Conservation (phyloP, 2,797 vertebrate species). For the Chanos chanos region DNA sequence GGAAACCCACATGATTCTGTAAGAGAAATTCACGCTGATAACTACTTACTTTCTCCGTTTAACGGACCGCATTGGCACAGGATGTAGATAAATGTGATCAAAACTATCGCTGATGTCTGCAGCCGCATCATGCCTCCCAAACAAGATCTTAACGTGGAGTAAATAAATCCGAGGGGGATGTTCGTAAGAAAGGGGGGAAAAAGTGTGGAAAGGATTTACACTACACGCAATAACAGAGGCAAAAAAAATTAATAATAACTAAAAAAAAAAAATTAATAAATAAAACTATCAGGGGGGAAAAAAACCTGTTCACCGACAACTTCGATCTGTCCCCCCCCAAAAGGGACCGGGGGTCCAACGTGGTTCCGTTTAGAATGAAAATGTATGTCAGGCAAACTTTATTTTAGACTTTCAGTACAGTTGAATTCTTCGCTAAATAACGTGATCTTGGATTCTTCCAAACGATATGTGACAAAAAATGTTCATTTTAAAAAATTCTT, state of each 20-base stretch:
- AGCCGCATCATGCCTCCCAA: slow-evolving; percentile 66
- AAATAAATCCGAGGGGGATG: slow-evolving; percentile 35
- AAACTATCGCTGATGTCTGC: slow-evolving; percentile 63
- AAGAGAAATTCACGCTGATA: too few relatives aligned
- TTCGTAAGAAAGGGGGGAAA: too few relatives aligned
- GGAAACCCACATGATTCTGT: too few relatives aligned
- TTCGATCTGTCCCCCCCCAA: slow-evolving; percentile 45
- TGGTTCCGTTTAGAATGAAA: slow-evolving; percentile 45
- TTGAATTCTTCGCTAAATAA: slow-evolving; percentile 59
- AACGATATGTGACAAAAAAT: slow-evolving; percentile 58
- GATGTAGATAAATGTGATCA: slow-evolving; percentile 68
- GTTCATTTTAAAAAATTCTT: slow-evolving; percentile 67
- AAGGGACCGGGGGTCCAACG: slow-evolving; percentile 49
- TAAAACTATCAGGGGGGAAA: not conserved
- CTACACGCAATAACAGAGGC: too few relatives aligned
- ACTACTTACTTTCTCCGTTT: slow-evolving; percentile 78
- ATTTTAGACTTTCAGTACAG: slow-evolving; percentile 26
- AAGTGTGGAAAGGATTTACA: too few relatives aligned
- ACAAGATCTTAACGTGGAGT: slow-evolving; percentile 25
- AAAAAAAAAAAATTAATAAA: not conserved
- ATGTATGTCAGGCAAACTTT: slow-evolving; percentile 46
- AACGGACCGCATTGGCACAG: slow-evolving; percentile 69
- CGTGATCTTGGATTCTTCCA: slow-evolving; percentile 60
- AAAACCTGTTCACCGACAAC: slow-evolving; percentile 18
- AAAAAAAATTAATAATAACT: slow-evolving; percentile 29